Evolutionary conservation across 2,888 invertebrate genomes (phyloP), one percentile per base, ranked within the genome.

Genomic region (Hybos culiciformis): DNA sequence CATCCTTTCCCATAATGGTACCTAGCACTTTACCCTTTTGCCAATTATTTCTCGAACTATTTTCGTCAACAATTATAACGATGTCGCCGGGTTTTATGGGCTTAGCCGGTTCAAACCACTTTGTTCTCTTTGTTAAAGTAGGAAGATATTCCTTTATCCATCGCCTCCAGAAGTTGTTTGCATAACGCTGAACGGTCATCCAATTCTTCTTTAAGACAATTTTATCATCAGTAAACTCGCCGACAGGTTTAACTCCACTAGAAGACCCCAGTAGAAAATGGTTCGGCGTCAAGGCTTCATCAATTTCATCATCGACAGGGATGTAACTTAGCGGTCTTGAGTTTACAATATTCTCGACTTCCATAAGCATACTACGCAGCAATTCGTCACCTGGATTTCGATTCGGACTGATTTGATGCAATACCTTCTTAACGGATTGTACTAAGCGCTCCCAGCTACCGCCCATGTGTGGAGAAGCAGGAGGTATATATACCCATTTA

Each of bases 241-340:
- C 43, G 12, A 32, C 17, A 12, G 41, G 29, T 37, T 41, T 41
- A 2, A 23, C 17, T 11, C 44, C 46, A 32, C 34, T 42, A 31
- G 48, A 45, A 3, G 40, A 34, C 2, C 43, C 42, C 18, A 45
- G n/a, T 15, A 53, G 36, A 36, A 54, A 51, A 41, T 53, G 52
- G 20, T 53, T 53, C 4, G 50, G 50, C 2, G 54, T 54, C 11
- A 54, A 39, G n/a, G n/a, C n/a, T n/a, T n/a, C n/a, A n/a, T n/a
- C n/a, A n/a, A 51, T 17, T 33, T 17, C 11, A 46, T 43, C 9
- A 21, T 19, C 46, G 18, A 42, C 12, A 3, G 45, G 33, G 38
- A 42, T 39, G 20, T 41, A 39, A 12, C 37, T 42, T 19, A 44
- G 24, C 15, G 44, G 46, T 8, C 53, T 29, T 6, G 46, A 39